A percentile compares a stretch with the other conserved stretches of the same genome.
Evolutionary conservation across 2,113 vertebrate genomes (phyloP).

Genomic region (Heterotilapia buettikoferi): DNA sequence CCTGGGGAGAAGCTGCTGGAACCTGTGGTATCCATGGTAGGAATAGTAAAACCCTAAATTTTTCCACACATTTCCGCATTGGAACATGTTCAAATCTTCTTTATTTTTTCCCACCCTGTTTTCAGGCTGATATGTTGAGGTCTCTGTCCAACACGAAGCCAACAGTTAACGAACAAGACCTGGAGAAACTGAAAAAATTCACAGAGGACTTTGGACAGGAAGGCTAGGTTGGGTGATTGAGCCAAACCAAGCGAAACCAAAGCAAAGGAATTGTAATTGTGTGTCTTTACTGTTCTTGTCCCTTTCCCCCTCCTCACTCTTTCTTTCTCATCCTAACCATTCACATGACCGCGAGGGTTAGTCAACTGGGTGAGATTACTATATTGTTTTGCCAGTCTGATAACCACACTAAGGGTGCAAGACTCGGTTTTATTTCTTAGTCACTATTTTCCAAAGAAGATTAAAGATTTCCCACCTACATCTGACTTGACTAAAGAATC

Average conservation of each 20-base stretch:
- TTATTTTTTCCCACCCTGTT: neutral
- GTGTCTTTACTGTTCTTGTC: constrained; percentile 33
- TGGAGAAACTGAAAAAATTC: constrained; percentile 95
- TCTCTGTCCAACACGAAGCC: constrained; percentile 85
- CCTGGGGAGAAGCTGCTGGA: constrained; percentile 91
- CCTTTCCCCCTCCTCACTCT: neutral
- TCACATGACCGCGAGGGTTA: neutral
- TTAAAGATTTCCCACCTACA: neutral
- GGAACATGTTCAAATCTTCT: neutral
- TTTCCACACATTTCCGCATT: neutral
- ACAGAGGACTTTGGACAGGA: constrained; percentile 98
- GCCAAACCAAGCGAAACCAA: constrained; percentile 45
- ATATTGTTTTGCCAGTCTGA: neutral
- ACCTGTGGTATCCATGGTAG: constrained; percentile 87
- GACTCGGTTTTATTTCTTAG: neutral
- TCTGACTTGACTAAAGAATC: neutral
- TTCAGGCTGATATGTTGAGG: constrained; percentile 86
- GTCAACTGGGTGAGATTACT: neutral
- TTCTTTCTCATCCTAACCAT: constrained; percentile 15
- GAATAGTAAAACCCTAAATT: constrained; percentile 7
- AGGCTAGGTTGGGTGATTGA: constrained; percentile 75
- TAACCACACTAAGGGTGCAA: constrained; percentile 21
- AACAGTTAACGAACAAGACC: constrained; percentile 94
- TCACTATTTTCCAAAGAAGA: constrained; percentile 29
- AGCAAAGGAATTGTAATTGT: constrained; percentile 61